Evolutionary conservation across 2,113 vertebrate species (phyloP).

Genomic region (Bungarus multicinctus): DNA sequence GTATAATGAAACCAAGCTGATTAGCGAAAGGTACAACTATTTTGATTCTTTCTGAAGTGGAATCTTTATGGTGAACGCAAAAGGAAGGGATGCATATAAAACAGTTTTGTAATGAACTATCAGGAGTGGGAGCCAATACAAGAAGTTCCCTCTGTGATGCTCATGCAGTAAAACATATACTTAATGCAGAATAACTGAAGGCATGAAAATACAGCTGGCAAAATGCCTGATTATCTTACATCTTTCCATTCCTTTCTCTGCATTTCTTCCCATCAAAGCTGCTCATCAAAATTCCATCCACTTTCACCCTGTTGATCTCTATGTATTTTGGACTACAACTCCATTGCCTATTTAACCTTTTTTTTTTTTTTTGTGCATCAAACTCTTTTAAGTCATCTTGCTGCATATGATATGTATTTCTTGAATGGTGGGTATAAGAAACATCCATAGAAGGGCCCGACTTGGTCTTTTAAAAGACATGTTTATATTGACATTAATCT

Average conservation of each 20-base stretch:
- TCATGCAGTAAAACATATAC: constrained; percentile 26
- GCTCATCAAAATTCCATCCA: background rate
- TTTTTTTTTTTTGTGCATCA: background rate
- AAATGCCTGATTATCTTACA: constrained; percentile 33
- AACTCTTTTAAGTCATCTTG: background rate
- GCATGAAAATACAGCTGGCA: background rate
- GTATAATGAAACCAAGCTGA: constrained; percentile 13
- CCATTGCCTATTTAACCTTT: background rate
- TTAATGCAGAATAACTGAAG: background rate
- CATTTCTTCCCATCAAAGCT: constrained; percentile 15
- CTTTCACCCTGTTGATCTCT: background rate
- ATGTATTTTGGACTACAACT: background rate
- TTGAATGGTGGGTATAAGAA: background rate
- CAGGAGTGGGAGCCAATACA: constrained; percentile 37
- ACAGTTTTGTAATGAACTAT: background rate
- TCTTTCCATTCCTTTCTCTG: constrained; percentile 21
- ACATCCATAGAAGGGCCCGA: no score
- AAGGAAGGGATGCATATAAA: background rate
- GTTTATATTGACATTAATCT: background rate
- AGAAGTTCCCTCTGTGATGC: constrained; percentile 10
- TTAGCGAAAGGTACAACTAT: background rate
- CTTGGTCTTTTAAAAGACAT: background rate
- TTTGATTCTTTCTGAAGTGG: background rate
- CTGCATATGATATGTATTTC: background rate
- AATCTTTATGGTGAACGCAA: background rate